Percentiles rank a stretch among this genome's conserved stretches.
Evolutionary conservation across 2,888 invertebrate species (phyloP).

Genomic region (Octonoba sinensis): DNA sequence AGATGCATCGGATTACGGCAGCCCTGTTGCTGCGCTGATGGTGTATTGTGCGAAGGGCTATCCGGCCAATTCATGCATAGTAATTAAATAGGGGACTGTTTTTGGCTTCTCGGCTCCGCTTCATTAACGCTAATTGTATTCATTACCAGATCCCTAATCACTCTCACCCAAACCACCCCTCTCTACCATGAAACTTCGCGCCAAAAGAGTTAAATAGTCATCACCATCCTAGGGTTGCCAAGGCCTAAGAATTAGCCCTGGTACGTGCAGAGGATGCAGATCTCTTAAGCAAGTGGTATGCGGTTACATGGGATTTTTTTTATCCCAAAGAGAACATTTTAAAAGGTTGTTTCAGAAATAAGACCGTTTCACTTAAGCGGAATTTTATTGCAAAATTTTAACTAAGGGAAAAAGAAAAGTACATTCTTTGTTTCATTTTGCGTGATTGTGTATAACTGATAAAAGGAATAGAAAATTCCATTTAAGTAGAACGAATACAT

Average conservation of each 20-base stretch:
- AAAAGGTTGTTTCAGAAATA: too few relatives aligned
- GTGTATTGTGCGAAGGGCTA: constrained; percentile 43
- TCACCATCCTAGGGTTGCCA: constrained; percentile 49
- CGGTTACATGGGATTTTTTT: background rate
- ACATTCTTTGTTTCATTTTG: too few relatives aligned
- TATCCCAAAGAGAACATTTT: too few relatives aligned
- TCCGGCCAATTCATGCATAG: constrained; percentile 61
- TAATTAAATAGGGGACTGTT: constrained; percentile 64
- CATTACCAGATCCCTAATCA: constrained; percentile 62
- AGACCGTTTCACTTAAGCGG: too few relatives aligned
- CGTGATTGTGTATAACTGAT: too few relatives aligned
- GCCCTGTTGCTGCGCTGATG: constrained; percentile 36
- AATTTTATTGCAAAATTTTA: too few relatives aligned
- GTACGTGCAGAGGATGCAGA: constrained; percentile 33
- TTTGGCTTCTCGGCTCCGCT: constrained; percentile 57
- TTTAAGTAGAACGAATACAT: too few relatives aligned
- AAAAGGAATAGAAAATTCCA: too few relatives aligned
- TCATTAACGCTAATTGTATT: constrained; percentile 64
- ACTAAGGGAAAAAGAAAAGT: too few relatives aligned
- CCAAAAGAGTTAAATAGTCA: constrained; percentile 60
- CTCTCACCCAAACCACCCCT: constrained; percentile 25
- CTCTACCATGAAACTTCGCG: constrained; percentile 20
- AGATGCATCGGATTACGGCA: constrained; percentile 37
- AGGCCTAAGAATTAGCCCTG: constrained; percentile 9
- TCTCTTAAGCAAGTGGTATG: background rate